phyloP scores from a whole-genome alignment of 2,797 vertebrate genomes.

The Sebastolobus alascanus region DNA sequence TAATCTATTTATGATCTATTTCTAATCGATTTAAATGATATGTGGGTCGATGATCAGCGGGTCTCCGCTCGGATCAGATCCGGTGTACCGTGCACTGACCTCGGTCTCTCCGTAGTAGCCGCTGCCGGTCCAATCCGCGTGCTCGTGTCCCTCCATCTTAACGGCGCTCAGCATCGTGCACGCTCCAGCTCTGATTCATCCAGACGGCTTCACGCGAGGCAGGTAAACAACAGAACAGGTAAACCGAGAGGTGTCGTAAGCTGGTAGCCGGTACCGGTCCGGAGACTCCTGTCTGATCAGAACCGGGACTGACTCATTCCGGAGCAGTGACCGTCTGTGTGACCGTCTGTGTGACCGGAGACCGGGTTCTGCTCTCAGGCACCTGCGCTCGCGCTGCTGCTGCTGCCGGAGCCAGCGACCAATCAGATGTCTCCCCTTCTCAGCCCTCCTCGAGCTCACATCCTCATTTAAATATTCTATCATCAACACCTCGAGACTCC shows the following conservation, averaged over 20 bases:
- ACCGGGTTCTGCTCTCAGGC: not conserved
- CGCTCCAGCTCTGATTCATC: constrained; percentile 79
- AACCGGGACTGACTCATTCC: not conserved
- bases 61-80: not conserved
- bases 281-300: not conserved
- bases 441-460: not conserved
- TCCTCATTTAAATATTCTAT: not conserved
- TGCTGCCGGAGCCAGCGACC: not conserved
- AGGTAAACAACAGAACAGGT: not conserved
- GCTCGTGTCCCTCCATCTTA: constrained; percentile 96
- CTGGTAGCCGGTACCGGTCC: not conserved
- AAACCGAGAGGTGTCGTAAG: not conserved
- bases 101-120: constrained; percentile 92
- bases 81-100: constrained; percentile 80
- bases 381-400: constrained; percentile 11
- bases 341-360: not conserved
- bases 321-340: not conserved
- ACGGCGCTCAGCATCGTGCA: constrained; percentile 93
- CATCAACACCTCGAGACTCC: not conserved
- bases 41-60: not conserved
- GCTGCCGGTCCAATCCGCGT: constrained; percentile 89
- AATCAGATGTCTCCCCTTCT: constrained; percentile 1
- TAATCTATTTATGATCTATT: no score
- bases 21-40: not conserved
- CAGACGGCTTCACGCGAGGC: constrained; percentile 45